These are phyloP conservation scores for Amazona vittata DNA, from an alignment of 2,113 vertebrate genomes.

Conservation along the genomic window DNA sequence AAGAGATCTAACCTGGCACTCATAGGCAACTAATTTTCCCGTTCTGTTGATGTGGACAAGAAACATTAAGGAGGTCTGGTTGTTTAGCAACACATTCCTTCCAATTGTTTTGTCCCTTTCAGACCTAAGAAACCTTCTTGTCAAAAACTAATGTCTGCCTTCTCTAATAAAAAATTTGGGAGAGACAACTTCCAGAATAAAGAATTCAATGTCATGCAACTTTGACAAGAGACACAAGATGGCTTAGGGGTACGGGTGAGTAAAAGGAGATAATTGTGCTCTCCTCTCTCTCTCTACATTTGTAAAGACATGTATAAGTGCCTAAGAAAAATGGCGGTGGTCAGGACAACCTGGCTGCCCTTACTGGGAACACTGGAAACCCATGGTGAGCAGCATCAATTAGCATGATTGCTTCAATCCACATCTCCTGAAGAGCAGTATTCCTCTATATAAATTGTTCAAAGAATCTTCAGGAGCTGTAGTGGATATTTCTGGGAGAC, in stretches of 20 bases:
- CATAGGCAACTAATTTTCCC: background rate
- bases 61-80: background rate
- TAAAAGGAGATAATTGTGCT: background rate
- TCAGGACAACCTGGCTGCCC: background rate
- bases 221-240: background rate
- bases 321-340: background rate
- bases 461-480: background rate
- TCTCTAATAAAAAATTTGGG: background rate
- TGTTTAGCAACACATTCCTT: background rate
- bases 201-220: background rate
- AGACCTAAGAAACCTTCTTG: background rate
- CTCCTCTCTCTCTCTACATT: background rate
- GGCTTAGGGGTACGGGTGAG: accelerated
- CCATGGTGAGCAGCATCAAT: background rate
- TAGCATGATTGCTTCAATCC: background rate
- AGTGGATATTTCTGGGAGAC: background rate
- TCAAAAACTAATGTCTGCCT: background rate
- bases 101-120: background rate
- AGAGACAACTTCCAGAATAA: background rate
- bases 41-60: accelerated
- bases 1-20: background rate
- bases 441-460: background rate
- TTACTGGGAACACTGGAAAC: background rate
- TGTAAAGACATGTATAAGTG: background rate
- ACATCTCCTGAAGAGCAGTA: background rate